phyloP scores from a whole-genome alignment of 2,113 vertebrate species.

The Corydoras maculifer region DNA sequence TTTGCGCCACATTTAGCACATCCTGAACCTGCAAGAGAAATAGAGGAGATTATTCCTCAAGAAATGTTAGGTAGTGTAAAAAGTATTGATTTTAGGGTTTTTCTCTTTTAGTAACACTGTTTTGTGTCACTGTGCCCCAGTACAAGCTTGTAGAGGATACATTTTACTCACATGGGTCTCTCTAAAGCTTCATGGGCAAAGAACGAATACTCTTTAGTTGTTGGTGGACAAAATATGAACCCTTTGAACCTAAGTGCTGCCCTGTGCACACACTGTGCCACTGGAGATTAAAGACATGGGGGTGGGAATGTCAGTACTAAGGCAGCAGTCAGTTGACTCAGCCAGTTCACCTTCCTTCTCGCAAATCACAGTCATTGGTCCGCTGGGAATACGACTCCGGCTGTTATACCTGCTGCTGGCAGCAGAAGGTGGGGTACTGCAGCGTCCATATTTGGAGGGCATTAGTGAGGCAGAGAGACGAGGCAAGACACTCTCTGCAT shows the following conservation, averaged over 20 bases:
- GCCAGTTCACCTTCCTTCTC: slow-evolving; percentile 76
- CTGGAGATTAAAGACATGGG: too few species aligned
- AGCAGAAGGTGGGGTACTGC: slow-evolving; percentile 80
- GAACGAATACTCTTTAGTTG: background rate
- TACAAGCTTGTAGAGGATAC: slow-evolving; percentile 23
- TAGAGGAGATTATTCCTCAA: too few species aligned
- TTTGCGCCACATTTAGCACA: too few species aligned
- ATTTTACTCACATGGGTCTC: slow-evolving; percentile 17
- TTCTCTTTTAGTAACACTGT: slow-evolving; percentile 14
- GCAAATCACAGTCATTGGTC: slow-evolving; percentile 87
- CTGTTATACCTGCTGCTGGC: slow-evolving; percentile 78
- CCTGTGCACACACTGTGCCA: too few species aligned
- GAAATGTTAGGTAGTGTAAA: too few species aligned
- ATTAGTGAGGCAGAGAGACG: slow-evolving; percentile 57
- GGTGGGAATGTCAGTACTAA: slow-evolving; percentile 19
- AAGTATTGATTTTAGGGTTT: background rate
- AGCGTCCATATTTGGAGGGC: slow-evolving; percentile 66
- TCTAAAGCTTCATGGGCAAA: background rate
- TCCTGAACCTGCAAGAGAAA: too few species aligned
- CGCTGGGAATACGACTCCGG: slow-evolving; percentile 75
- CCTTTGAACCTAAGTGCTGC: too few species aligned
- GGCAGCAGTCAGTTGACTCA: slow-evolving; percentile 57
- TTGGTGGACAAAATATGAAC: too few species aligned
- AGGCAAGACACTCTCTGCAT: slow-evolving; percentile 71
- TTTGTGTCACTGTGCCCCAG: slow-evolving; percentile 2